Evolutionary conservation across 2,888 invertebrate genomes (phyloP).

Genomic region (Cerceris ruficornis): DNA sequence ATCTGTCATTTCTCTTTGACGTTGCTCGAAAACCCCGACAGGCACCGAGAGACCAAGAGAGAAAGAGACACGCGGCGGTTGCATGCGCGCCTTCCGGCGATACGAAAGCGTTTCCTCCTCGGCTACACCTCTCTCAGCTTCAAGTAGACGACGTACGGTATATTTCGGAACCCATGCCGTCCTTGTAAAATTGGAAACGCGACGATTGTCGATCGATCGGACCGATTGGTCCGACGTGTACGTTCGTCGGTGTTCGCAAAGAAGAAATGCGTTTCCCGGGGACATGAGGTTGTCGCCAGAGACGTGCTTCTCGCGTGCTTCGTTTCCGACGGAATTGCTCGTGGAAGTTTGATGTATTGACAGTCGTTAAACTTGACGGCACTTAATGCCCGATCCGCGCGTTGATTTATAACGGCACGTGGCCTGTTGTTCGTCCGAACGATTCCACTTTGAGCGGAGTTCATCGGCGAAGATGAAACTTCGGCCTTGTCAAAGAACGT

Average conservation of each 20-base stretch:
- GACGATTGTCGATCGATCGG: slow-evolving; percentile 49
- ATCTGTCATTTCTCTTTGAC: slow-evolving; percentile 56
- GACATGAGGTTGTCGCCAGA: neutral
- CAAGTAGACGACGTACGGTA: neutral
- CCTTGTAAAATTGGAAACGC: slow-evolving; percentile 26
- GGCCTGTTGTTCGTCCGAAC: slow-evolving; percentile 3
- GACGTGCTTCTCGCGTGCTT: slow-evolving; percentile 17
- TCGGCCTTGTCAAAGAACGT: slow-evolving; percentile 4
- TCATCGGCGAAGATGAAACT: slow-evolving; percentile 10
- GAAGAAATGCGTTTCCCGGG: slow-evolving; percentile 33
- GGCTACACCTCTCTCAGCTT: neutral
- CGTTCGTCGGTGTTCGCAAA: slow-evolving; percentile 6
- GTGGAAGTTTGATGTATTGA: slow-evolving; percentile 41
- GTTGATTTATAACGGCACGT: neutral
- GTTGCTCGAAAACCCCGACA: slow-evolving; percentile 4
- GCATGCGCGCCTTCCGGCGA: slow-evolving; percentile 27
- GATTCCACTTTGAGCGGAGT: slow-evolving; percentile 13
- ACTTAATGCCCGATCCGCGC: slow-evolving; percentile 34
- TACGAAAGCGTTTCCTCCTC: slow-evolving; percentile 21
- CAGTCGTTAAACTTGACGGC: slow-evolving; percentile 37
- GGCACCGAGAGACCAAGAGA: neutral
- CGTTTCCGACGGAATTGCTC: slow-evolving; percentile 30
- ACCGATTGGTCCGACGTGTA: slow-evolving; percentile 20
- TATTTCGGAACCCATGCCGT: slow-evolving; percentile 19
- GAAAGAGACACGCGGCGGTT: neutral